phyloP scores from a whole-genome alignment of 2,113 vertebrate genomes.

The Antechinus stuartii region DNA sequence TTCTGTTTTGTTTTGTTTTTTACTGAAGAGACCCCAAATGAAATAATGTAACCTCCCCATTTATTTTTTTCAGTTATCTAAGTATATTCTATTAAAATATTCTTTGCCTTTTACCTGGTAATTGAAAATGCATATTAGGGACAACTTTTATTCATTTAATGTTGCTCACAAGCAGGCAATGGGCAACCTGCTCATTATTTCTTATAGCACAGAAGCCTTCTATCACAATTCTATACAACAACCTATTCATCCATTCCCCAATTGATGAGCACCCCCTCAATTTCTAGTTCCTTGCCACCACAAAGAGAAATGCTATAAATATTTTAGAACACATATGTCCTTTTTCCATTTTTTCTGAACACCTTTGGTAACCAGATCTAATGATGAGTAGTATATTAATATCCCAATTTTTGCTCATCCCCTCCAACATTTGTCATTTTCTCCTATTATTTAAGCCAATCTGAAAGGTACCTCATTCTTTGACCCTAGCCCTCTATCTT shows the following conservation, averaged over 20 bases:
- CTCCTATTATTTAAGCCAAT: background rate
- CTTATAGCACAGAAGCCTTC: background rate
- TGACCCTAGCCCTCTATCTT: too few species aligned
- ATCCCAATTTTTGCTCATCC: background rate
- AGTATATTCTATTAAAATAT: conserved; percentile 55
- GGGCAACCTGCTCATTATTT: background rate
- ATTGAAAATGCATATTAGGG: conserved; percentile 45
- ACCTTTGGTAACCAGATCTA: background rate
- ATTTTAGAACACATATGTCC: background rate
- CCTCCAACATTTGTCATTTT: background rate
- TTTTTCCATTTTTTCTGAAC: background rate
- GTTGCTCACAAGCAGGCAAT: background rate
- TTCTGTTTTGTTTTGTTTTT: conserved; percentile 47
- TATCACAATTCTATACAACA: background rate
- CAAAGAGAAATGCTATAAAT: background rate
- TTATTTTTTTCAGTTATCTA: conserved; percentile 71
- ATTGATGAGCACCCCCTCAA: background rate
- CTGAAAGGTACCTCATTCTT: background rate
- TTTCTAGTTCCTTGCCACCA: background rate
- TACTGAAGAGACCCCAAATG: conserved; percentile 54
- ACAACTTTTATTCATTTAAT: conserved; percentile 53
- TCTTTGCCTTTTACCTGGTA: conserved; percentile 54
- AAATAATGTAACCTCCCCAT: conserved; percentile 54
- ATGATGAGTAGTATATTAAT: background rate
- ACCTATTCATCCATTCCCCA: background rate